Conservation (phyloP, 2,113 vertebrate species). For the Athene cunicularia region DNA sequence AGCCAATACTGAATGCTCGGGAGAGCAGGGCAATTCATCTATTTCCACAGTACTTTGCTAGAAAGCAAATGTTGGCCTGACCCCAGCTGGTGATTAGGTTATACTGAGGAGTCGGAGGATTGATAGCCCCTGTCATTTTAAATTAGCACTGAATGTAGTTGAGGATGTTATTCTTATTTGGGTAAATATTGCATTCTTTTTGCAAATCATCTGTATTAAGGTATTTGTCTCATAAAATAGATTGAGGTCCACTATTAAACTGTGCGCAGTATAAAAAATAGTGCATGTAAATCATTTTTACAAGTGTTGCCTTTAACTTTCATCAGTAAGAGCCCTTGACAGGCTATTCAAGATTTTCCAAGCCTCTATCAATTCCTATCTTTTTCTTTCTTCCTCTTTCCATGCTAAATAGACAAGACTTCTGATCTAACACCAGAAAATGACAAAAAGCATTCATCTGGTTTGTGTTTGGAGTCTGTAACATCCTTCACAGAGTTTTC, state of each 20-base stretch:
- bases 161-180: constrained; percentile 49
- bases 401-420: constrained; percentile 8
- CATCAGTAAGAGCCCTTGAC: constrained; percentile 44
- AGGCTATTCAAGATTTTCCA: constrained; percentile 42
- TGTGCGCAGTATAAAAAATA: constrained; percentile 28
- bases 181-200: constrained; percentile 56
- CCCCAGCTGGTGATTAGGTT: constrained; percentile 67
- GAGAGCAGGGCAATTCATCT: constrained; percentile 47
- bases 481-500: background rate
- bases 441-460: background rate
- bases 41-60: constrained; percentile 27
- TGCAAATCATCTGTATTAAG: constrained; percentile 49
- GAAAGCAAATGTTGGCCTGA: constrained; percentile 68
- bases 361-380: constrained; percentile 12
- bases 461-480: background rate
- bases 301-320: constrained; percentile 56
- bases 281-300: constrained; percentile 33
- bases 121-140: constrained; percentile 63
- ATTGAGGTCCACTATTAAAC: constrained; percentile 59
- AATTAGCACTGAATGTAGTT: constrained; percentile 46
- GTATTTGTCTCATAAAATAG: constrained; percentile 62
- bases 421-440: constrained; percentile 30
- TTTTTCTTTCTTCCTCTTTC: constrained; percentile 7
- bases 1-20: constrained; percentile 32
- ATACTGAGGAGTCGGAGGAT: constrained; percentile 48